These are phyloP conservation scores for Hemiscyllium ocellatum DNA, from an alignment of 2,113 vertebrate genomes.

Conservation along the genomic window DNA sequence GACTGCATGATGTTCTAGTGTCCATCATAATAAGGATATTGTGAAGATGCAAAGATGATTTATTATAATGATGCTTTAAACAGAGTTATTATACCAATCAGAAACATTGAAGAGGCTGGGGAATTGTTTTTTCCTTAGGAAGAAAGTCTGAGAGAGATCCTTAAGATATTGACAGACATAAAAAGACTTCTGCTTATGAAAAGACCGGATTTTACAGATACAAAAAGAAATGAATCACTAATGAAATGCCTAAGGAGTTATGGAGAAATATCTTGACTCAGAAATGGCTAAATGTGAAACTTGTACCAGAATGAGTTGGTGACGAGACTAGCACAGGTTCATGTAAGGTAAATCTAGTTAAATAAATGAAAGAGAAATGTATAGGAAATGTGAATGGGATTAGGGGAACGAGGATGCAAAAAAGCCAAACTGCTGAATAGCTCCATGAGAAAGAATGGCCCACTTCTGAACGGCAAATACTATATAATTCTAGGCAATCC, in stretches of 20 bases:
- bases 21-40: neutral
- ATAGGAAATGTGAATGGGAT: too few relatives aligned
- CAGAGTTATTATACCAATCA: neutral
- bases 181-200: neutral
- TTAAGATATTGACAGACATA: neutral
- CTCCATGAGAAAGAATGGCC: too few relatives aligned
- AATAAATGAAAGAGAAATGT: too few relatives aligned
- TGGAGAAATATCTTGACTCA: neutral
- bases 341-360: too few relatives aligned
- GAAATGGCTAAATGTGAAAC: neutral
- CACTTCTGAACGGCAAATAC: too few relatives aligned
- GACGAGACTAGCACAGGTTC: too few relatives aligned
- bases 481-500: too few relatives aligned
- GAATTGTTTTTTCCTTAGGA: neutral
- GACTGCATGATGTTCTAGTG: neutral
- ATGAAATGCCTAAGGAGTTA: too few relatives aligned
- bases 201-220: too few relatives aligned
- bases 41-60: neutral
- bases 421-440: too few relatives aligned
- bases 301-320: neutral
- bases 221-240: too few relatives aligned
- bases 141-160: neutral
- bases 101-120: neutral
- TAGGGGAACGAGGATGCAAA: too few relatives aligned
- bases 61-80: neutral